Base-by-base conservation (phyloP, 2,113 vertebrate genomes). In the Gymnocephalus cernua region DNA sequence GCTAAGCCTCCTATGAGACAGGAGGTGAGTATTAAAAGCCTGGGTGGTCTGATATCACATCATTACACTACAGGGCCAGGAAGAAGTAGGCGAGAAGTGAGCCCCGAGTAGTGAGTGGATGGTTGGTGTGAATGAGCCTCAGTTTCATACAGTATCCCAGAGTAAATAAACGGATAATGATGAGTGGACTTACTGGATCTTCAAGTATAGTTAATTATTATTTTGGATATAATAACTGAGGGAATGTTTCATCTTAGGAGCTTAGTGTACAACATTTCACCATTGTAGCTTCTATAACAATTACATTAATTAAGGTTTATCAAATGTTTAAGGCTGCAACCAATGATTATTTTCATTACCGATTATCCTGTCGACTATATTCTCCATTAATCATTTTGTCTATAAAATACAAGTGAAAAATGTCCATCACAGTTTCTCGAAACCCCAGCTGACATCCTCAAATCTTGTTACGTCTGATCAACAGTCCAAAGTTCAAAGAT, bases 21-120 rank as follows among this genome's bases (percentile, higher is more conserved):
- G 83, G 88, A 92, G 91, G 84, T 82, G 82, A 80, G 91, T 78
- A 88, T 92, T 89, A 89, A 90, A 85, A 86, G 72, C 73, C 76
- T 93, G 92, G 93, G 93, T 93, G 92, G 93, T 93, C 93, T 71
- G 63, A 59, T 74, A 67, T 83, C 69, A 81, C 77, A 53, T 71
- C 76, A 77, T 71, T 19, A 51, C 44, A 35, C 18, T 13, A 63
- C 50, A 77, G 16, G 14, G 59, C 27, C 51, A 32, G 54, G 18
- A n/a, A 6, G 44, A 44, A 41, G 41, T 18, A 58, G 23, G 13
- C 27, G 27, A 76, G 66, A 64, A 32, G 44, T 69, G 58, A 82
- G 57, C 25, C 27, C 16, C 2, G 12, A 58, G n/a, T 10, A 3
- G 18, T 16, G 66, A 77, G 61, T 38, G 27, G 51, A 83, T 47